Evolutionary conservation across 2,113 vertebrate genomes (phyloP).

Genomic region (Mixornis gularis): DNA sequence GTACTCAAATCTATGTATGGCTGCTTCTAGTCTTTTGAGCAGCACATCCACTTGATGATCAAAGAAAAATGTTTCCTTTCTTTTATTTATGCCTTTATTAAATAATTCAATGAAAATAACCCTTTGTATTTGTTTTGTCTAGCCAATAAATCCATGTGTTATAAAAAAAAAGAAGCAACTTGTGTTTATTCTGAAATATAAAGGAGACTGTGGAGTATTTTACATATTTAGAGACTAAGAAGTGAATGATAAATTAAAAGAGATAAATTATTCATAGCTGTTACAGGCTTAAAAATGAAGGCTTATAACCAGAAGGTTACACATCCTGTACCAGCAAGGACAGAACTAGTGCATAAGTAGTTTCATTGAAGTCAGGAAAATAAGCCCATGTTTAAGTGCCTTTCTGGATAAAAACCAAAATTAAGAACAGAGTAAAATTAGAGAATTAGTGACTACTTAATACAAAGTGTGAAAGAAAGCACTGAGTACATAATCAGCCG

Average conservation of each 20-base stretch:
- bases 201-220: neutral
- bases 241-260: neutral
- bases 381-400: neutral
- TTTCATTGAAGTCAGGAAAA: neutral
- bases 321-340: neutral
- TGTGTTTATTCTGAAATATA: neutral
- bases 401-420: neutral
- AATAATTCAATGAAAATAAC: conserved; percentile 8
- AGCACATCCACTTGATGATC: neutral
- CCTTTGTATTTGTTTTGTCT: neutral
- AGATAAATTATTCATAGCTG: neutral
- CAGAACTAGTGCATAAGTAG: neutral
- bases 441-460: neutral
- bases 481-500: neutral
- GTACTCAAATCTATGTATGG: neutral
- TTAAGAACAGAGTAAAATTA: neutral
- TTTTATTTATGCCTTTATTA: conserved; percentile 10
- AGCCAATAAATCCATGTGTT: neutral
- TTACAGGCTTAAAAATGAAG: neutral
- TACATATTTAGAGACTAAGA: neutral
- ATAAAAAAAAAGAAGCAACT: neutral
- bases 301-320: neutral
- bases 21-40: neutral
- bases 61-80: conserved; percentile 1
- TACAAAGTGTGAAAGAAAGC: neutral